Evolutionary conservation across 35 echinoderm and acorn worm genomes (phyloP), one percentile per base, ranked within the genome.

Genomic region (Ophioderma brevispina): DNA sequence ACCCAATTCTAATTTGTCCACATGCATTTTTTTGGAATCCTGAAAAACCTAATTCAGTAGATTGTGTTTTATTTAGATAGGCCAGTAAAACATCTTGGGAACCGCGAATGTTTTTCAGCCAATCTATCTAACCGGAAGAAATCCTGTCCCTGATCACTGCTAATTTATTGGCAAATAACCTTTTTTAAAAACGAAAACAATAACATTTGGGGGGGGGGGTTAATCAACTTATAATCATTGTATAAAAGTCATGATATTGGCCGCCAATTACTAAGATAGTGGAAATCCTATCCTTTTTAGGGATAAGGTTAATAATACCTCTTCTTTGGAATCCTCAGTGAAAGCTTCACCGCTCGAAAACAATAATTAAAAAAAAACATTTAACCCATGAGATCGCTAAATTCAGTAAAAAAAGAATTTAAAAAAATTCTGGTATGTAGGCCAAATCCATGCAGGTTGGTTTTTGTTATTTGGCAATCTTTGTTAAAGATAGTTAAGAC

Each of bases 331-430:
- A n/a, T n/a, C n/a, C n/a, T n/a, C n/a, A n/a, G n/a, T n/a, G n/a
- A n/a, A n/a, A n/a, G n/a, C n/a, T n/a, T n/a, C n/a, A n/a, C n/a
- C n/a, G n/a, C n/a, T n/a, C n/a, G n/a, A n/a, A n/a, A n/a, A n/a
- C n/a, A n/a, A n/a, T n/a, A n/a, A n/a, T n/a, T n/a, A n/a, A n/a
- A n/a, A n/a, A n/a, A n/a, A n/a, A n/a, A n/a, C n/a, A n/a, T n/a
- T n/a, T n/a, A n/a, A n/a, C n/a, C n/a, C n/a, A n/a, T n/a, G n/a
- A n/a, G n/a, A n/a, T 37, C 0, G 14, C 79, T 79, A 63, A 82
- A 76, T 75, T 93, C 91, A 30, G 80, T 55, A 85, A 85, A 93
- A 70, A 88, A 23, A 83, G 39, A n/a, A n/a, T n/a, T n/a, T 80
- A 88, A 43, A 83, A 82, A 93, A 49, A 93, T 81, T 77, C 88